These are phyloP conservation scores for Platerodrilus igneus DNA, from an alignment of 2,888 invertebrate species.

Conservation along the genomic window DNA sequence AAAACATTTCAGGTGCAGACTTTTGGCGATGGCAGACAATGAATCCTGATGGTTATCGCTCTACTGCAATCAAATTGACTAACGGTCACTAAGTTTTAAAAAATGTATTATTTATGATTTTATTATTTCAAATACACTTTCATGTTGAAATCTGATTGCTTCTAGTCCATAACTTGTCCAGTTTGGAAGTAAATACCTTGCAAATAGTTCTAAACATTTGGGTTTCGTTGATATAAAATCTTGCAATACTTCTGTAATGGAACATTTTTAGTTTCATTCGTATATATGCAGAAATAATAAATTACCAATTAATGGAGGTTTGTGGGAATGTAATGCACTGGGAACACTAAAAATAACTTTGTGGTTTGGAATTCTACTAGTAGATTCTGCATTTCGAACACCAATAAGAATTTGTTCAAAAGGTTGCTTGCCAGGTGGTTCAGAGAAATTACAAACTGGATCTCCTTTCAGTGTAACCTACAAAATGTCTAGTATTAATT, in stretches of 20 bases:
- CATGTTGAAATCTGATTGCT: constrained; percentile 76
- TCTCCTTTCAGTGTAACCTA: constrained; percentile 65
- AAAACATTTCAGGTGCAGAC: constrained; percentile 64
- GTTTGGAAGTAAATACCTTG: constrained; percentile 78
- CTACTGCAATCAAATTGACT: constrained; percentile 36
- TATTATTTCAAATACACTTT: constrained; percentile 48
- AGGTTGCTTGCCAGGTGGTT: constrained; percentile 74
- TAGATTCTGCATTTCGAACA: constrained; percentile 30
- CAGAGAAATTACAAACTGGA: constrained; percentile 63
- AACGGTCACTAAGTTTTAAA: no score
- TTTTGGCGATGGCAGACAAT: constrained; percentile 93
- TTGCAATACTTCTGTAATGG: constrained; percentile 59
- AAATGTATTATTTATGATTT: neutral
- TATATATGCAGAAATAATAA: neutral
- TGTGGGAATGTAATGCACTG: constrained; percentile 91
- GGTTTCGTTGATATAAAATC: constrained; percentile 55
- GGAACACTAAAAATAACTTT: constrained; percentile 78
- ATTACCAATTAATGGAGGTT: constrained; percentile 79
- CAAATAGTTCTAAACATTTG: constrained; percentile 82
- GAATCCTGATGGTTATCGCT: constrained; percentile 82
- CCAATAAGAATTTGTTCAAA: constrained; percentile 77
- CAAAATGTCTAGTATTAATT: constrained; percentile 22
- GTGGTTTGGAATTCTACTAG: constrained; percentile 44
- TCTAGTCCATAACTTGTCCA: constrained; percentile 87
- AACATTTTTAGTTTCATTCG: no score